These are phyloP conservation scores for Dasyprocta punctata DNA, from an alignment of 2,113 vertebrate genomes.

Conservation along the genomic window DNA sequence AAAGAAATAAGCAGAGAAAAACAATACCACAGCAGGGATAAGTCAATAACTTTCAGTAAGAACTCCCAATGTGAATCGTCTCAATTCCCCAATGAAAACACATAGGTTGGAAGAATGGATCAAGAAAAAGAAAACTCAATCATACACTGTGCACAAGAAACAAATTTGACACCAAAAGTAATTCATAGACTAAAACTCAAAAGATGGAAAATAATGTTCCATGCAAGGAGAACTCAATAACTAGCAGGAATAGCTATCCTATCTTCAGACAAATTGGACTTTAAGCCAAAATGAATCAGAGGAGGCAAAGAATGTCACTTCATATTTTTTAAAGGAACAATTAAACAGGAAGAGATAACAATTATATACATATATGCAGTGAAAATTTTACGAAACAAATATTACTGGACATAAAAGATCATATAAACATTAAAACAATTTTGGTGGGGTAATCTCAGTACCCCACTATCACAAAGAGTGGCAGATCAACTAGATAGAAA, in stretches of 20 bases:
- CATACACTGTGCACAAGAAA: too few relatives aligned
- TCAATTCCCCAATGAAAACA: too few relatives aligned
- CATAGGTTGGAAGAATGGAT: too few relatives aligned
- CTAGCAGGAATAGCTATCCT: not conserved
- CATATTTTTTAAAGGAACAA: not conserved
- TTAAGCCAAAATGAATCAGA: not conserved
- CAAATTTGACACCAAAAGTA: not conserved
- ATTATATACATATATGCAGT: not conserved
- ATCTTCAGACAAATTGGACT: not conserved
- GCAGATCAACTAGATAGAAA: not conserved
- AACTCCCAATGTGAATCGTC: too few relatives aligned
- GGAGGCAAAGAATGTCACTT: not conserved
- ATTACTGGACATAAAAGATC: not conserved
- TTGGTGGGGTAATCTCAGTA: not conserved
- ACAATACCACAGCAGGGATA: too few relatives aligned
- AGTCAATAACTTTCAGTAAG: too few relatives aligned
- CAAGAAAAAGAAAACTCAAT: too few relatives aligned
- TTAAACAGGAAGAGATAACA: not conserved
- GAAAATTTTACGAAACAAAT: not conserved
- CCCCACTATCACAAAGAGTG: not conserved
- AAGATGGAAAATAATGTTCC: not conserved
- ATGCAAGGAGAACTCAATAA: not conserved
- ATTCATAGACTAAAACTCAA: not conserved
- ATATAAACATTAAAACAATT: not conserved
- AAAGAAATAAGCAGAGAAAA: too few relatives aligned